Evolutionary conservation across 37 sponge, comb jelly and placozoan genomes (phyloP), one percentile per base, ranked within the genome.

Genomic region (Mnemiopsis leidyi): DNA sequence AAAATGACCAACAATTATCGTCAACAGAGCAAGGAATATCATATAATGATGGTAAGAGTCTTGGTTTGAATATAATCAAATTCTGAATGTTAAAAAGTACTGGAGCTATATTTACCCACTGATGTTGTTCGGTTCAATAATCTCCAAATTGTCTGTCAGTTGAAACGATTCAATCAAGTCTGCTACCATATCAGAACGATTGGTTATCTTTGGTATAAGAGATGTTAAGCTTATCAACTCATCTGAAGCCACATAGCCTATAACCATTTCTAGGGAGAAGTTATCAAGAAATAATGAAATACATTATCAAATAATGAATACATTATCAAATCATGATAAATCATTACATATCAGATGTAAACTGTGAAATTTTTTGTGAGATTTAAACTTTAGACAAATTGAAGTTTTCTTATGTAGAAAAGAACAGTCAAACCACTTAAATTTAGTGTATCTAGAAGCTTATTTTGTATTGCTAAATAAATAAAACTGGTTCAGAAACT

Each of bases 21-120:
- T n/a, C n/a, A n/a, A n/a, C n/a, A n/a, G n/a, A n/a, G n/a, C n/a
- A n/a, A n/a, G n/a, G n/a, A n/a, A n/a, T n/a, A n/a, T n/a, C n/a
- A n/a, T n/a, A n/a, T n/a, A n/a, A n/a, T n/a, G n/a, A n/a, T n/a
- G n/a, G n/a, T n/a, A n/a, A n/a, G n/a, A n/a, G n/a, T n/a, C n/a
- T n/a, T n/a, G n/a, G n/a, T n/a, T n/a, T n/a, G n/a, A n/a, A n/a
- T n/a, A n/a, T n/a, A n/a, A n/a, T n/a, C n/a, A n/a, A n/a, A n/a
- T n/a, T n/a, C n/a, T n/a, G n/a, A n/a, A n/a, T n/a, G n/a, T n/a
- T n/a, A n/a, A n/a, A n/a, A n/a, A n/a, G n/a, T n/a, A n/a, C n/a
- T n/a, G n/a, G n/a, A n/a, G n/a, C n/a, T n/a, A n/a, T n/a, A 25
- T 29, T 40, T 85, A 85, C 90, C 90, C 90, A 85, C 90, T 26